Evolutionary conservation across 1,140 invertebrate species (phyloP), one percentile per base, ranked within the genome.

Genomic region (Pseudomyrmex pallidus): DNA sequence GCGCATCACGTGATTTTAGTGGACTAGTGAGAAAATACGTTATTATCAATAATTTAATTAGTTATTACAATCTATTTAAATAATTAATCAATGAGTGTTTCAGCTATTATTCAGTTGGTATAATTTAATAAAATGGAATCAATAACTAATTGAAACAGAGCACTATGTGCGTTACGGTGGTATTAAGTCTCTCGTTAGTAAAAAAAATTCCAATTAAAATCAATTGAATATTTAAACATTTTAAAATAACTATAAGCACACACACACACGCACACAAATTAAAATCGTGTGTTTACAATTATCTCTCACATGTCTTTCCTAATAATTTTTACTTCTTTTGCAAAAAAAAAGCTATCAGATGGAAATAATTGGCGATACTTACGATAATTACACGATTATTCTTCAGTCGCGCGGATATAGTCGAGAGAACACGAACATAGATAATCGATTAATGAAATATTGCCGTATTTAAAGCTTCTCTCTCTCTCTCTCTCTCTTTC

Each of bases 381-480:
- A n/a, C n/a, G 54, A 59, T 48, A 57, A 46, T 25, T 9, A 17
- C 3, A 12, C 3, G 17, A 64, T 77, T 20, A 46, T 46, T 77
- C 22, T 56, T 77, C 17, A 77, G 59, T 72, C 15, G 44, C 12
- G 7, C 54, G 35, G 12, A 59, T 35, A 72, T 17, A 46, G 2
- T 15, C n/a, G 22, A 50, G 8, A 44, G 20, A 48, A 72, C n/a
- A 20, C 3, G 20, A 12, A 70, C 17, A 25, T 44, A 46, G 12
- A 35, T 80, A 72, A 80, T 72, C 76, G 76, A 80, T 80, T 80
- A 59, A 80, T 80, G 20, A 78, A 78, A 80, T 80, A 61, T 13
- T n/a, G 44, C 7, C 59, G 20, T 61, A 80, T 80, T 59, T 70
- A 70, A 64, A 80, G n/a, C 62, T 17, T 15, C 46, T 8, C 35